phyloP scores from a whole-genome alignment of 2,888 invertebrate genomes.

The Hypercompe scribonia region DNA sequence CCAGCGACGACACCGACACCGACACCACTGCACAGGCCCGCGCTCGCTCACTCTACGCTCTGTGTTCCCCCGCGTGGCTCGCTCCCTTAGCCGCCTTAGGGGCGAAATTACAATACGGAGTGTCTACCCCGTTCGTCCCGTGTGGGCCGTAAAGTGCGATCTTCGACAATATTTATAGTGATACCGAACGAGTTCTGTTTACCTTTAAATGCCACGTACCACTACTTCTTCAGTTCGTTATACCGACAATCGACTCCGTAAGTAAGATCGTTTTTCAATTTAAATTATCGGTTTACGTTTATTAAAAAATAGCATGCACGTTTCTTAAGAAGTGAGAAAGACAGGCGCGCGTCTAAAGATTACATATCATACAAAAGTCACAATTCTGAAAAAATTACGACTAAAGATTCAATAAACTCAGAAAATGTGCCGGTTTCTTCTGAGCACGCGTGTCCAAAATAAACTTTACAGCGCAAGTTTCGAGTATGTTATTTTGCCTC shows the following conservation, averaged over 20 bases:
- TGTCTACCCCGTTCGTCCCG: too few species aligned
- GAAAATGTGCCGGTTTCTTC: background rate
- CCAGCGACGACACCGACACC: conserved; percentile 89
- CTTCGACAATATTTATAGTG: background rate
- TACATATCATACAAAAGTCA: conserved; percentile 15
- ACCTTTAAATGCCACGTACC: background rate
- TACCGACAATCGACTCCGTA: background rate
- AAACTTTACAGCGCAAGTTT: background rate
- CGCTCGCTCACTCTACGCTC: background rate
- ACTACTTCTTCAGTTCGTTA: background rate
- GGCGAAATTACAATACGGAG: too few species aligned
- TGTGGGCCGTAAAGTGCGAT: background rate
- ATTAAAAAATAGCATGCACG: conserved; percentile 38
- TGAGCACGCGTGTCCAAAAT: background rate
- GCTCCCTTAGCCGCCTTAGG: too few species aligned
- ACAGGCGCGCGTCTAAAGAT: conserved; percentile 12
- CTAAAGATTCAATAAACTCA: background rate
- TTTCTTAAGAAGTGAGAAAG: conserved; percentile 10
- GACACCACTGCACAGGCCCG: conserved; percentile 86
- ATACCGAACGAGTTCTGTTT: background rate
- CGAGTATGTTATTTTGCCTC: background rate
- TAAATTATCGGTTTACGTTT: conserved; percentile 14
- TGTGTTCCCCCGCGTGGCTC: background rate
- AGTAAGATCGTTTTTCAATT: conserved; percentile 4
- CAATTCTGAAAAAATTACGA: background rate